Conservation (phyloP, 2,888 invertebrate species). For the Eremobia ochroleuca region DNA sequence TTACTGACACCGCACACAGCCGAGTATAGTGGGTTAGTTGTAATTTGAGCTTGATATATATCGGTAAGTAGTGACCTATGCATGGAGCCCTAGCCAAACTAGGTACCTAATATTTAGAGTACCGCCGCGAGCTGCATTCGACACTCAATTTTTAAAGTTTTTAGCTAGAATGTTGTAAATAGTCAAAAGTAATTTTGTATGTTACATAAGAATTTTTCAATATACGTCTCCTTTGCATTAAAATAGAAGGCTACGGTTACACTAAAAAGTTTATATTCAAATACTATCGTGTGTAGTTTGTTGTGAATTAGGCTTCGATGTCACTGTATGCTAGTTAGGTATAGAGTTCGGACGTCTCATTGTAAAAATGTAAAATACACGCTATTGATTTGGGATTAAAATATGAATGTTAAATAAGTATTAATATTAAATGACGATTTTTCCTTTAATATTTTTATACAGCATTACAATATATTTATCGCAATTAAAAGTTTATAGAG, state of each 20-base stretch:
- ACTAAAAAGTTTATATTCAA: constrained; percentile 84
- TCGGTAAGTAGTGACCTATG: constrained; percentile 83
- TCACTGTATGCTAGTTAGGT: constrained; percentile 88
- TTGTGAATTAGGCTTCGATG: constrained; percentile 89
- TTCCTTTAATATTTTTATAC: constrained; percentile 91
- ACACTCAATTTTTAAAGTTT: constrained; percentile 80
- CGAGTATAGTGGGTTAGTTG: constrained; percentile 71
- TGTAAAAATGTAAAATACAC: constrained; percentile 91
- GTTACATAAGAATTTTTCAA: constrained; percentile 88
- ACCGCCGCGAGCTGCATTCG: constrained; percentile 79
- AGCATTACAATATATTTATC: constrained; percentile 90
- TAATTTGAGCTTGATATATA: constrained; percentile 83
- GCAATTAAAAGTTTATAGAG: constrained; percentile 91
- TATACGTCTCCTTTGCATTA: constrained; percentile 89
- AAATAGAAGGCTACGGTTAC: constrained; percentile 87
- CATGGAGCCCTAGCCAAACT: constrained; percentile 87
- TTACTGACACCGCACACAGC: constrained; percentile 60
- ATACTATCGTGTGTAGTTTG: constrained; percentile 89
- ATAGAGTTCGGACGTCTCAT: constrained; percentile 87
- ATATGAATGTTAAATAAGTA: constrained; percentile 88
- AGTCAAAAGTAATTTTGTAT: constrained; percentile 90
- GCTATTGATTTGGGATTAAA: constrained; percentile 86
- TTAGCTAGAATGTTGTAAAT: constrained; percentile 89
- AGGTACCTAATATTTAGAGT: constrained; percentile 85
- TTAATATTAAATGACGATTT: constrained; percentile 88